Evolutionary conservation across 2,113 vertebrate genomes (phyloP), one percentile per base, ranked within the genome.

Genomic region (Serilophus lunatus): DNA sequence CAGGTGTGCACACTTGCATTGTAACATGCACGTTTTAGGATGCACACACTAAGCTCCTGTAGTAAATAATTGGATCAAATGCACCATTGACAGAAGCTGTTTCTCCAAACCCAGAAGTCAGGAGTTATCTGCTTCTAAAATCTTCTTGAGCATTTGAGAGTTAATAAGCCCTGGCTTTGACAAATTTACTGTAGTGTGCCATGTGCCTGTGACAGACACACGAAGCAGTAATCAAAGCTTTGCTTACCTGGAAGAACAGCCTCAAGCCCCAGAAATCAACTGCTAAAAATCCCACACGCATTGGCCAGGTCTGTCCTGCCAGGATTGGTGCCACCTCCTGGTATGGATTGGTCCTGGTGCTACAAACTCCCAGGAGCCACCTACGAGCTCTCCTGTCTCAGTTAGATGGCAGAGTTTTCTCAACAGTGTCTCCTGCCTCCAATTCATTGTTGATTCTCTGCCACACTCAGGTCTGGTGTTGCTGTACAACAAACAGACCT

Each of bases 121-220:
- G 2, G 51, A 5, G 1, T 64, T 69, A 33, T 0, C 50, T 0
- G 0, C 44, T 68, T 89, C 4, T 0, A 33, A 86, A 82, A 40
- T 50, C 13, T 64, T 60, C 15, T 14, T 26, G 0, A 0, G 9
- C 10, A 12, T 63, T 71, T 89, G 29, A 57, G 33, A 26, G 13
- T 79, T 84, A 1, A 61, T 9, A 20, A 60, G 28, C 76, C 57
- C 38, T 54, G 12, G 9, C 26, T 76, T 36, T 80, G 40, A 50
- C 25, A 36, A 26, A 35, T 69, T 66, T 50, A 2, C 12, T 82
- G 19, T 45, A 14, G 22, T 24, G 6, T 56, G 64, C 7, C 33
- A 29, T 8, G 20, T 3, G 0, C 31, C 65, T 63, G 38, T 60
- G 61, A 53, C 22, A 47, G 74, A 45, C 35, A 10, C 25, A 61